Base-by-base conservation (phyloP, 2,888 invertebrate species). In the Agonum fuliginosum region DNA sequence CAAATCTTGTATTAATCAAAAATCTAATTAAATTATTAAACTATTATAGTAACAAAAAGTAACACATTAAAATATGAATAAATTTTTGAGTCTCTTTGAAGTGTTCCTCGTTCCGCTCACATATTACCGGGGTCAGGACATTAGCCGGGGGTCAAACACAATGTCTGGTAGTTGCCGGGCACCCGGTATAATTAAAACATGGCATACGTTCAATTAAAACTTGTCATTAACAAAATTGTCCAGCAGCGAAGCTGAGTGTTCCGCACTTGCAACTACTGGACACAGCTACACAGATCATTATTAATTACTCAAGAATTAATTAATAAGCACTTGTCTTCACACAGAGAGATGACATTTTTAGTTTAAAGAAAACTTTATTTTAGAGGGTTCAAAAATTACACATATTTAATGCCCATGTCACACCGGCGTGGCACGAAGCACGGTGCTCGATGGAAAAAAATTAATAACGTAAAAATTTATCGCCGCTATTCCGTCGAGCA, bases 171-270 rank as follows among this genome's bases (percentile, higher is more conserved):
- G 5, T 30, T 46, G 46, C 17, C 46, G 17, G 17, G 17, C 46
- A 46, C 46, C 46, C 46, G 17, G 46, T 70, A 41, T 70, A 70
- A 70, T 70, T 70, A 70, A 70, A 41, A 70, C 70, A 70, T 58
- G 70, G 22, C 70, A 34, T 67, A 41, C 43, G 14, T 70, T 70
- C 70, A 41, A 70, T 70, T 70, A 70, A 70, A 70, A 70, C 22
- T 70, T 43, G 46, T 46, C 70, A 70, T 70, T 70, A 70, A 43
- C 43, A 46, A 24, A 70, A 70, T 70, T 70, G 46, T 22, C n/a
- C n/a, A n/a, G n/a, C n/a, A n/a, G n/a, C n/a, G n/a, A n/a, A n/a
- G n/a, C n/a, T n/a, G n/a, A n/a, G n/a, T n/a, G n/a, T n/a, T n/a
- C n/a, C n/a, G n/a, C n/a, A n/a, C n/a, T n/a, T n/a, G n/a, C n/a